Percentiles rank a stretch among this genome's conserved stretches.
Conservation (phyloP, 2,888 invertebrate species). For the Philonicus albiceps region DNA sequence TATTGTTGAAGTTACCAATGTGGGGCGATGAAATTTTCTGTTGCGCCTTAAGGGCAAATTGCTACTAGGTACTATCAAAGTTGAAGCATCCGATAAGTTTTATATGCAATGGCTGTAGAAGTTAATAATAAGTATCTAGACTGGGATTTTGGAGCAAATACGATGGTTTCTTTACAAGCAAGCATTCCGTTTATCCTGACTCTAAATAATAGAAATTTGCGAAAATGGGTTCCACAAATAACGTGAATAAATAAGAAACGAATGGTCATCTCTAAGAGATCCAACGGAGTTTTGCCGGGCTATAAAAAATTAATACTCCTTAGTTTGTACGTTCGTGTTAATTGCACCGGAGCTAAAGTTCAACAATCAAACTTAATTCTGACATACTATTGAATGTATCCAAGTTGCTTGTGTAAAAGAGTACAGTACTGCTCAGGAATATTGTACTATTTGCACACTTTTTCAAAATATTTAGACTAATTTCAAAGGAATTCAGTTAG, state of each 20-base stretch:
- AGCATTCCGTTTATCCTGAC: neutral
- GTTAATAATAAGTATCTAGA: neutral
- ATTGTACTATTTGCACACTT: too few relatives aligned
- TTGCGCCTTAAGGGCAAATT: conserved; percentile 16
- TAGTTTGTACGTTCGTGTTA: neutral
- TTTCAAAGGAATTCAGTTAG: too few relatives aligned
- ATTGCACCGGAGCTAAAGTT: neutral
- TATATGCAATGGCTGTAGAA: neutral
- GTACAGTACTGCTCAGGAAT: too few relatives aligned
- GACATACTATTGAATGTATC: neutral
- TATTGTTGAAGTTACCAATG: conserved; percentile 44
- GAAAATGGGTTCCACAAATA: neutral
- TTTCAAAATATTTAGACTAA: too few relatives aligned
- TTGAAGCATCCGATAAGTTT: neutral
- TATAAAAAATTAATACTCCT: neutral
- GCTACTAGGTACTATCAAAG: neutral
- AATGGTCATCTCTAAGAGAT: neutral
- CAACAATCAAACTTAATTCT: neutral
- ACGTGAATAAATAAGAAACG: neutral
- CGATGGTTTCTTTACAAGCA: neutral
- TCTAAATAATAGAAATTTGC: neutral
- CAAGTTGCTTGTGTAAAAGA: too few relatives aligned
- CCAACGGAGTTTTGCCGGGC: neutral
- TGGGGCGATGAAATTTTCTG: conserved; percentile 1
- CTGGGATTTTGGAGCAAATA: neutral